Evolutionary conservation across 2,888 invertebrate species (phyloP).

Genomic region (Lochmaea capreae): DNA sequence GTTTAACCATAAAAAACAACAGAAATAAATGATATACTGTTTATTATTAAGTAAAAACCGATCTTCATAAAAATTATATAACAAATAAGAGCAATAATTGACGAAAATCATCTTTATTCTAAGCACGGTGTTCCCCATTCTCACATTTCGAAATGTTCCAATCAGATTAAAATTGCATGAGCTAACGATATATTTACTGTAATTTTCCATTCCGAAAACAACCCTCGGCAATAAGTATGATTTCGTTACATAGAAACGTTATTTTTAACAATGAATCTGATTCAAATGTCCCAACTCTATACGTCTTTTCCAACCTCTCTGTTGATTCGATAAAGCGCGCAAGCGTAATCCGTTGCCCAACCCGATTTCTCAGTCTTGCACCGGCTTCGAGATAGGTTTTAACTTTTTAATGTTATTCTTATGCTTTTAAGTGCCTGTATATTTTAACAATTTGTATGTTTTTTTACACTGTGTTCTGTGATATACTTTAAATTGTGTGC

Average conservation of each 20-base stretch:
- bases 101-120: too few species aligned
- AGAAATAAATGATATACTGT: too few species aligned
- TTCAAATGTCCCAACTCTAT: background rate
- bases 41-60: too few species aligned
- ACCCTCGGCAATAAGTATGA: background rate
- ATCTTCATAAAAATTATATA: too few species aligned
- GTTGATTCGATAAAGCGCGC: conserved; percentile 27
- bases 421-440: conserved; percentile 51
- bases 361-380: conserved; percentile 56
- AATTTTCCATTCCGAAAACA: background rate
- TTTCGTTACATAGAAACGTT: background rate
- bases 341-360: conserved; percentile 50
- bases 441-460: conserved; percentile 47
- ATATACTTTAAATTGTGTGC: conserved; percentile 44
- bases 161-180: too few species aligned
- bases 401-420: conserved; percentile 48
- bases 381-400: conserved; percentile 55
- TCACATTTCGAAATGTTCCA: too few species aligned
- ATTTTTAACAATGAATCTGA: background rate
- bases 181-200: background rate
- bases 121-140: too few species aligned
- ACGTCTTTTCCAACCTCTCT: conserved; percentile 10
- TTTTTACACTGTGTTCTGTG: conserved; percentile 49
- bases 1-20: too few species aligned
- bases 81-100: too few species aligned